Evolutionary conservation across 2,888 invertebrate species (phyloP), one percentile per base, ranked within the genome.

Genomic region (Pristionchus japonicus): DNA sequence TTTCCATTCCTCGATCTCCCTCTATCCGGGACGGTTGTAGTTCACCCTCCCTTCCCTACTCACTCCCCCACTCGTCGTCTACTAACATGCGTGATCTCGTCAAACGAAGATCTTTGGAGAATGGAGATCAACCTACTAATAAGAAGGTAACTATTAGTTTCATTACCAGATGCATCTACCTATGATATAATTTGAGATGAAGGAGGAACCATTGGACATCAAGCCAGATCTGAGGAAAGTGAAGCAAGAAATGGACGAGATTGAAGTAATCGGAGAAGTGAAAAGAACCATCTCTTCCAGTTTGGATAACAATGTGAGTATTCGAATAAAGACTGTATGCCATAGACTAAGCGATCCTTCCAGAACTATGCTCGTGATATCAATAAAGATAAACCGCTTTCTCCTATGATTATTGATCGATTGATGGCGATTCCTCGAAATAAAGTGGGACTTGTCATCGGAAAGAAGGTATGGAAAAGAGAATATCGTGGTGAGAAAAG

Each of bases 51-150:
- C 52, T 52, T 13, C 23, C 13, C 52, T 52, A n/a, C 52, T 52
- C 52, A 23, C 52, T 23, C 52, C 52, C 23, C 52, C 27, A 23
- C 34, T 67, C 15, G 34, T 67, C 67, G 23, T 31, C 40, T 31
- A 74, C 74, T 74, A 74, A 64, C 64, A 64, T 64, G 64, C 64
- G 64, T 64, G 64, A 64, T 27, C 64, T 64, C 64, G 64, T 74
- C 27, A 74, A 74, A 74, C 74, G 74, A 23, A 20, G 37, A 23
- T 34, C 74, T 11, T 20, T 40, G 15, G 74, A 34, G 23, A 40
- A 40, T 31, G 34, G 31, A 23, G 74, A 37, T 37, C 27, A 23
- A 74, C 74, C 40, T 37, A 74, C 40, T 31, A 34, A 34, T 23
- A 74, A 74, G 40, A 74, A 74, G 34, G 74, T 74, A 11, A 74